A percentile compares a stretch with the other conserved stretches of the same genome.
These are phyloP conservation scores for Pterocles orientalis DNA, from an alignment of 2,113 vertebrate species.

Conservation along the genomic window DNA sequence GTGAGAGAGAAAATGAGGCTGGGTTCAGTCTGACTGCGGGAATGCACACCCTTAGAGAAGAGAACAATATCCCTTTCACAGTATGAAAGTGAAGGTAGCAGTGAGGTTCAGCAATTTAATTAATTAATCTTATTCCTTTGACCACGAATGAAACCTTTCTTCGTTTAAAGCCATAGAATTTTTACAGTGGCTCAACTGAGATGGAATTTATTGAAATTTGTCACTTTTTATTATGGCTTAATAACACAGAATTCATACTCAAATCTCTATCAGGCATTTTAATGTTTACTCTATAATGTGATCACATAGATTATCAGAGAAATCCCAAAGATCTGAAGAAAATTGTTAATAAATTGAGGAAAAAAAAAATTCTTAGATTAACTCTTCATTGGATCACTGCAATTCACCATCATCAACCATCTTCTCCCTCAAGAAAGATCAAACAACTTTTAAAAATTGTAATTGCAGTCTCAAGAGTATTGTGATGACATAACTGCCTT, in stretches of 20 bases:
- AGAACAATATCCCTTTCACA: neutral
- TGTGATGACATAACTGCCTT: neutral
- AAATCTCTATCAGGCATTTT: neutral
- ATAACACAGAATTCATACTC: neutral
- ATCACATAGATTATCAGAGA: neutral
- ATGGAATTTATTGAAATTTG: neutral
- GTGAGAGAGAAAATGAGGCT: accelerated
- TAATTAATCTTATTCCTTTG: neutral
- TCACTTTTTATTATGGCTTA: neutral
- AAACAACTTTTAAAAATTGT: neutral
- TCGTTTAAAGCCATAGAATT: neutral
- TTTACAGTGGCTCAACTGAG: neutral
- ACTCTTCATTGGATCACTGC: neutral
- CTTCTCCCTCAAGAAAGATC: neutral
- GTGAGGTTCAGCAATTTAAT: neutral
- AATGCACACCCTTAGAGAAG: neutral
- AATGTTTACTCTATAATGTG: neutral
- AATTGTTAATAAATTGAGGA: neutral
- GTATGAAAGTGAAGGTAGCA: neutral
- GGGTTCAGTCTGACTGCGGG: neutral
- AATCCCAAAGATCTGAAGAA: neutral
- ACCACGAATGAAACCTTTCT: neutral
- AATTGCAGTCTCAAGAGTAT: neutral
- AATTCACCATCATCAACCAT: neutral
- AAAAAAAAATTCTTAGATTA: neutral